Evolutionary conservation across 64 coral and sea anemone species (phyloP).

Genomic region (Montipora efflorescens): DNA sequence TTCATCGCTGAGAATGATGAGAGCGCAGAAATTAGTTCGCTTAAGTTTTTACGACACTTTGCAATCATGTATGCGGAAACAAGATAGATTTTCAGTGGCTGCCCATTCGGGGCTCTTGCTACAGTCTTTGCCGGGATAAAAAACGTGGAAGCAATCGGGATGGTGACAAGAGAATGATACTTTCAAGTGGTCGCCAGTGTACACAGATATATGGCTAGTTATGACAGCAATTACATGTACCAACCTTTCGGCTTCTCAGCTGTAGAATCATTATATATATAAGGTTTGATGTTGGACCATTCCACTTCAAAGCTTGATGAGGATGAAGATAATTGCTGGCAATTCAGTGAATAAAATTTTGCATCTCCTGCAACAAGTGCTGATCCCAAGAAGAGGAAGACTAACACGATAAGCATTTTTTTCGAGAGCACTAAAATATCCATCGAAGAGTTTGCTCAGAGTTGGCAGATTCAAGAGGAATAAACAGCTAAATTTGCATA

Average conservation of each 20-base stretch:
- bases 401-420: not conserved
- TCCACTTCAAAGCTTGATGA: not conserved
- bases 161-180: too few relatives aligned
- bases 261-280: not conserved
- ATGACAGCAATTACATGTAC: not conserved
- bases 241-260: not conserved
- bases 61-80: too few relatives aligned
- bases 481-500: not conserved
- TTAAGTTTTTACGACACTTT: too few relatives aligned
- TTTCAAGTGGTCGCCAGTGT: not conserved
- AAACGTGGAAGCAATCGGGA: too few relatives aligned
- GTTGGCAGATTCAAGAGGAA: not conserved
- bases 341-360: not conserved
- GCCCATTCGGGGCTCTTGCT: too few relatives aligned
- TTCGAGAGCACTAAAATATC: not conserved
- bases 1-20: too few relatives aligned
- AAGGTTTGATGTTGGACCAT: not conserved
- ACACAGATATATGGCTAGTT: not conserved
- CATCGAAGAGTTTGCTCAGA: too few relatives aligned
- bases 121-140: too few relatives aligned
- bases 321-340: not conserved
- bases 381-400: not conserved
- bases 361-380: not conserved
- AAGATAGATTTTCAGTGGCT: too few relatives aligned
- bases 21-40: too few relatives aligned